These are phyloP conservation scores for Tyria jacobaeae DNA, from an alignment of 2,888 invertebrate genomes.

Conservation along the genomic window DNA sequence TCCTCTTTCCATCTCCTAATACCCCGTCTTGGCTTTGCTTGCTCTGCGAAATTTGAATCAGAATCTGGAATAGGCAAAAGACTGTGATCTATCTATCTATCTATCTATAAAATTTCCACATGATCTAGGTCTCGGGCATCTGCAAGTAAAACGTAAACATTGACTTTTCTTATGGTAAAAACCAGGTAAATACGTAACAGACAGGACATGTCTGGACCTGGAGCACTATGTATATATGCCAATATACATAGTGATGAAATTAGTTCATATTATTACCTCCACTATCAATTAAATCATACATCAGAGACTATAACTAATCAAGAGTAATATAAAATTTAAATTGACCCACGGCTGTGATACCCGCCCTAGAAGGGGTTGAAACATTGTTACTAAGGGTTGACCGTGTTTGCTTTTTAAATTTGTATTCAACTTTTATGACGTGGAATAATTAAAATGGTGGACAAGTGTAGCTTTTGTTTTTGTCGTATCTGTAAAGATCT, in stretches of 20 bases:
- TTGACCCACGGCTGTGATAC: constrained; percentile 53
- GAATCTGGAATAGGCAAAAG: too few relatives aligned
- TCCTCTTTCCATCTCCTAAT: too few relatives aligned
- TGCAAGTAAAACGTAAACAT: too few relatives aligned
- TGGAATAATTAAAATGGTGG: constrained; percentile 6
- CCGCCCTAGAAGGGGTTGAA: constrained; percentile 42
- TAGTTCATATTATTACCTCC: constrained; percentile 8
- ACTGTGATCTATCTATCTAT: too few relatives aligned
- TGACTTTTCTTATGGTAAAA: too few relatives aligned
- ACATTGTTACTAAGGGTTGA: constrained; percentile 35
- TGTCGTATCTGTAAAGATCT: background rate
- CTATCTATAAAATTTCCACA: too few relatives aligned
- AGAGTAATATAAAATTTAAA: constrained; percentile 64
- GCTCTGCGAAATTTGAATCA: too few relatives aligned
- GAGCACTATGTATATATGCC: too few relatives aligned
- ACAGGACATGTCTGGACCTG: too few relatives aligned
- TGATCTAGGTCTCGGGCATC: too few relatives aligned
- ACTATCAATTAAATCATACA: constrained; percentile 43
- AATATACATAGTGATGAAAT: too few relatives aligned
- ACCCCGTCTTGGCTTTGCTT: too few relatives aligned
- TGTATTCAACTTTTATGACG: constrained; percentile 34
- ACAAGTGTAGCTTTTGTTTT: background rate
- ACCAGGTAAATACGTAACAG: background rate
- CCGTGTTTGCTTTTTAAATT: constrained; percentile 44
- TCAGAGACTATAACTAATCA: constrained; percentile 50